These are phyloP conservation scores for Alosa alosa DNA, from an alignment of 2,113 vertebrate species.

Conservation along the genomic window DNA sequence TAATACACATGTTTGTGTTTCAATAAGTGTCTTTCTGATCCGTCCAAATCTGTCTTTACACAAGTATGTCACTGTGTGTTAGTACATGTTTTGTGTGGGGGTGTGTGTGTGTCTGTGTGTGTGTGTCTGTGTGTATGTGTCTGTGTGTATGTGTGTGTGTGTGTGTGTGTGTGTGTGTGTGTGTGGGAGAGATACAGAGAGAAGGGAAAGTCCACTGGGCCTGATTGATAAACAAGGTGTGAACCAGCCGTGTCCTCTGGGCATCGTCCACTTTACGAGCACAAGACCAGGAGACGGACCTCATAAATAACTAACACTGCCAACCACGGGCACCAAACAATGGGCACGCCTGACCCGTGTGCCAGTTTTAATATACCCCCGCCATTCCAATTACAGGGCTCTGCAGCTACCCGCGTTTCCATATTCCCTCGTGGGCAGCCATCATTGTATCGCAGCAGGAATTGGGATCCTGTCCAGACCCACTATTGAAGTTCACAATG, in stretches of 20 bases:
- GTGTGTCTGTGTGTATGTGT: not conserved
- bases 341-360: not conserved
- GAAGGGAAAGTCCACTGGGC: not conserved
- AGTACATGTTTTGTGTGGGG: not conserved
- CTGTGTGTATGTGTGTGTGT: not conserved
- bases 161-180: conserved; percentile 27
- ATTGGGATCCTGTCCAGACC: not conserved
- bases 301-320: not conserved
- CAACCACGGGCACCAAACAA: not conserved
- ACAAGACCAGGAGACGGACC: not conserved
- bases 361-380: not conserved
- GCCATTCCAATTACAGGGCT: conserved; percentile 1
- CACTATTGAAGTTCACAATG: conserved; percentile 16
- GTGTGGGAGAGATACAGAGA: conserved; percentile 7
- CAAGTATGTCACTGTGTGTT: no score
- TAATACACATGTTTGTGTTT: no score
- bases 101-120: not conserved
- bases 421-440: conserved; percentile 6
- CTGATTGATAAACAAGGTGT: conserved; percentile 3
- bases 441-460: conserved; percentile 1
- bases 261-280: not conserved
- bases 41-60: no score
- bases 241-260: not conserved
- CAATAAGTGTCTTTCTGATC: no score
- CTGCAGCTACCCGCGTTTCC: not conserved